Base-by-base conservation (phyloP, 1,140 invertebrate species). In the Pollicipes pollicipes region DNA sequence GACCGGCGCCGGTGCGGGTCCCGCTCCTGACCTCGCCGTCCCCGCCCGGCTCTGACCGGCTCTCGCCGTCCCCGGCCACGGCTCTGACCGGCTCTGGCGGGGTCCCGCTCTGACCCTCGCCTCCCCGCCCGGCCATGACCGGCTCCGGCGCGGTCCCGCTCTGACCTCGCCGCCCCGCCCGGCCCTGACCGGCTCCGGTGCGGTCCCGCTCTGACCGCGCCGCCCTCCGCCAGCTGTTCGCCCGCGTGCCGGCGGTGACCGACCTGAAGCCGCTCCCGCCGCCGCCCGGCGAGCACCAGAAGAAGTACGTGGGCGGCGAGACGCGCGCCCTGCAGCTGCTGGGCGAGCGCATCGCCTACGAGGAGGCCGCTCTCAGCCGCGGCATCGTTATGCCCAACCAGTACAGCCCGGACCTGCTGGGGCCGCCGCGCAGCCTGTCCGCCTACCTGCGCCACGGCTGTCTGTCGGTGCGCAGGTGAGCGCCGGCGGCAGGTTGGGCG, bases 381-480 rank as follows among this genome's bases (percentile, higher is more conserved):
- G 37, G 68, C 3, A 64, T 45, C 21, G 72, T 75, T 30, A 77
- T 88, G 73, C 87, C 88, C 1, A 88, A 88, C 70, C 87, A 88
- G 77, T 82, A 83, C 3, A 82, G 82, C 74, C 88, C 88, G 0
- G 86, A 89, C 74, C 80, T 90, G 30, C 76, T 86, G 30, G 86
- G 86, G 0, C 83, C 83, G 28, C 85, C 88, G 0, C 83, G 86
- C 72, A 88, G 86, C 63, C 78, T 88, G 75, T 88, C 86, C 75
- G 85, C 86, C 1, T 85, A 86, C 72, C 79, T 90, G 17, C 80
- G 86, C 4, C 88, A 87, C 76, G 88, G 88, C 26, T 89, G 88
- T 77, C 77, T 90, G 0, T 88, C 87, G 69, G 68, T 73, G 26
- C 69, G 69, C 37, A 72, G 31, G 71, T 73, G 37, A 31, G 69